Conservation (phyloP, 2,888 invertebrate species). For the Scaptodrosophila latifasciaeformis region DNA sequence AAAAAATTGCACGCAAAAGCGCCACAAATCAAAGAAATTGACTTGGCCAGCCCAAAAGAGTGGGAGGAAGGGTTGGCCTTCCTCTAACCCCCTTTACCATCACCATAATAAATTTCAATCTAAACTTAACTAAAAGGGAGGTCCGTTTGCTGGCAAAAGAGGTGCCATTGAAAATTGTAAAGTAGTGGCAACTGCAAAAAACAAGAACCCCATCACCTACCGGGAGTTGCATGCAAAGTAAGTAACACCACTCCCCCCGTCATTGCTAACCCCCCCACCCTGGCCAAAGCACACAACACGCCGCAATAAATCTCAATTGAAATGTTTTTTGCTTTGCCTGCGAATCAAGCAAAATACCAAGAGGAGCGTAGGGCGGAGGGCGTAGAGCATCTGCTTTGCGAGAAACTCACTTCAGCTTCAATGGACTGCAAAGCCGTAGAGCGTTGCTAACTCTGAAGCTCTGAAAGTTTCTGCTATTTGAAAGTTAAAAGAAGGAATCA, state of each 20-base stretch:
- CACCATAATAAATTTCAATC: slow-evolving; percentile 65
- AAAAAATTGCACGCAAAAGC: slow-evolving; percentile 69
- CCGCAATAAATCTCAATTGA: slow-evolving; percentile 69
- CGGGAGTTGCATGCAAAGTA: slow-evolving; percentile 54
- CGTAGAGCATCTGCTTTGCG: too few relatives aligned
- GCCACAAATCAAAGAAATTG: slow-evolving; percentile 71
- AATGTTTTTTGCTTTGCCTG: slow-evolving; percentile 56
- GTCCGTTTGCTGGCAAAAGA: background rate
- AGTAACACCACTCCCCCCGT: slow-evolving; percentile 29
- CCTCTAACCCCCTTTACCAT: slow-evolving; percentile 1
- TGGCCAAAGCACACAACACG: slow-evolving; percentile 40
- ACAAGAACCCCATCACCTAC: too few relatives aligned
- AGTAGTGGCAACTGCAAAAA: slow-evolving; percentile 7
- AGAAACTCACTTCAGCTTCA: slow-evolving; percentile 62
- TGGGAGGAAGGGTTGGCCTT: background rate
- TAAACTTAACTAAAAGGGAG: slow-evolving; percentile 58
- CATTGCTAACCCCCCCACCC: background rate
- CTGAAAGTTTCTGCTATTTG: background rate
- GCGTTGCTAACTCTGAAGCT: slow-evolving; percentile 46
- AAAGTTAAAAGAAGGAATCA: slow-evolving; percentile 51
- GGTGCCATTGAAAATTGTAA: background rate
- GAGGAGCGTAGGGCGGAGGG: too few relatives aligned
- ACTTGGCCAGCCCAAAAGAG: slow-evolving; percentile 37
- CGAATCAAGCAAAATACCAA: slow-evolving; percentile 23
- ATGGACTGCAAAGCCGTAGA: slow-evolving; percentile 48